Evolutionary conservation across 2,797 vertebrate species (phyloP), one percentile per base, ranked within the genome.

Genomic region (Garrulus glandarius): DNA sequence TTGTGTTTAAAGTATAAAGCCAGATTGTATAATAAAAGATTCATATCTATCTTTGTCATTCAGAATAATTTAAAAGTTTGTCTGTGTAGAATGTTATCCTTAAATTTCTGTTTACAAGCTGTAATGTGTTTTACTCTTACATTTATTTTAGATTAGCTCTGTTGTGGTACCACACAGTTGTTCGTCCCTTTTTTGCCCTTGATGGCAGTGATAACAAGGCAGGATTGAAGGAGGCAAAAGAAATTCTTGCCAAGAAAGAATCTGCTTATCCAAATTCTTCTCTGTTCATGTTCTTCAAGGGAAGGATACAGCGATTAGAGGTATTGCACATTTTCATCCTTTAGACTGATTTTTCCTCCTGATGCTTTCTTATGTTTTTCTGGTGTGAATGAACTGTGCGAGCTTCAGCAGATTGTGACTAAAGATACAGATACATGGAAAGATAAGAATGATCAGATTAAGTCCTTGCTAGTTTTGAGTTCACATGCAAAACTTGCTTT

Each of bases 241-340:
- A 99, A 89, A 99, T 99, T 93, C 99, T 99, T 71, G 98, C 98
- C 52, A 99, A 98, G 89, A 99, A 99, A 91, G 99, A 99, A 97
- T 97, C 99, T 47, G 98, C 98, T 80, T 99, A 99, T 93, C 99
- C 99, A 43, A 99, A 99, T 98, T 99, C 99, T 61, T 99, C 99
- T 92, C 98, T 99, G 93, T 99, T 99, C 96, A 99, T 98, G 98
- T 99, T 99, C 97, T 99, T 99, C 97, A 99, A 99, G 98, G 99
- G 99, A 97, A 98, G 99, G 97, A 99, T 99, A 94, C 99, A 99
- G 70, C 98, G 99, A 95, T 98, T 99, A 81, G 99, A 99, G 99
- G 99, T 99, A 98, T 30, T 83, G 57, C 18, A 18, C 64, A 0
- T n/a, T 87, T 93, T 75, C 26, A 37, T 85, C 24, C 23, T 80